A percentile compares a stretch with the other conserved stretches of the same genome.
These are phyloP conservation scores for Hydrozoanthus gracilis DNA, from an alignment of 92 coral and sea anemone genomes.

Conservation along the genomic window DNA sequence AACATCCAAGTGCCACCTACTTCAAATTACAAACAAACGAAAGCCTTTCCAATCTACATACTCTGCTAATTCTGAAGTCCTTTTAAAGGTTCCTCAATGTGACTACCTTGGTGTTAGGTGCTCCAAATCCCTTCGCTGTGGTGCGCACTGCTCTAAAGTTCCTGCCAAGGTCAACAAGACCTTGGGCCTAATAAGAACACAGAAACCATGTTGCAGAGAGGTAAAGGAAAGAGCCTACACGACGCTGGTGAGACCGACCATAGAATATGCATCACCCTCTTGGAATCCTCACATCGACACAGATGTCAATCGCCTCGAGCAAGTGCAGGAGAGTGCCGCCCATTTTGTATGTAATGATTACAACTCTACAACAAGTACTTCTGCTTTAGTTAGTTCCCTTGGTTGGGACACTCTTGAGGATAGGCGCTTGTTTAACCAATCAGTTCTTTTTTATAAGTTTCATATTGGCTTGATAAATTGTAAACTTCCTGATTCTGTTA, in stretches of 20 bases:
- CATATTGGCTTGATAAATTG: slow-evolving; percentile 27
- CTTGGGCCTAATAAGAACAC: slow-evolving; percentile 32
- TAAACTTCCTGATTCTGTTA: slow-evolving; percentile 18
- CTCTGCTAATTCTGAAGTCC: slow-evolving; percentile 31
- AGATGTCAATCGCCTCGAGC: slow-evolving; percentile 37
- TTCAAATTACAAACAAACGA: slow-evolving; percentile 11
- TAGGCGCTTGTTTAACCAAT: slow-evolving; percentile 17
- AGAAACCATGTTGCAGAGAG: slow-evolving; percentile 33
- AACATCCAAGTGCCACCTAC: slow-evolving; percentile 31
- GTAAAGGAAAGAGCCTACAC: slow-evolving; percentile 24
- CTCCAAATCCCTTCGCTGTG: slow-evolving; percentile 27
- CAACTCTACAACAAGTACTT: slow-evolving; percentile 27
- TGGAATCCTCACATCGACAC: slow-evolving; percentile 26
- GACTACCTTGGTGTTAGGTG: slow-evolving; percentile 36
- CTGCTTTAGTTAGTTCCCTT: slow-evolving; percentile 17
- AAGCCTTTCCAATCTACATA: slow-evolving; percentile 24
- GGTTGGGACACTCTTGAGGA: slow-evolving; percentile 30
- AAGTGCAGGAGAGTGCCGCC: slow-evolving; percentile 30
- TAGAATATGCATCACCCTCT: slow-evolving; percentile 1
- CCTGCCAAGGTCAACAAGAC: slow-evolving; percentile 30
- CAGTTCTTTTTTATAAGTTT: slow-evolving; percentile 14
- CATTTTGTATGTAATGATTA: slow-evolving; percentile 27
- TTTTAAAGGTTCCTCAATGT: not conserved
- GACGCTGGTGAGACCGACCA: slow-evolving; percentile 16
- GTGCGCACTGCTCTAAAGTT: slow-evolving; percentile 20